Evolutionary conservation across 2,113 vertebrate species (phyloP).

Genomic region (Rhodinocichla rosea): DNA sequence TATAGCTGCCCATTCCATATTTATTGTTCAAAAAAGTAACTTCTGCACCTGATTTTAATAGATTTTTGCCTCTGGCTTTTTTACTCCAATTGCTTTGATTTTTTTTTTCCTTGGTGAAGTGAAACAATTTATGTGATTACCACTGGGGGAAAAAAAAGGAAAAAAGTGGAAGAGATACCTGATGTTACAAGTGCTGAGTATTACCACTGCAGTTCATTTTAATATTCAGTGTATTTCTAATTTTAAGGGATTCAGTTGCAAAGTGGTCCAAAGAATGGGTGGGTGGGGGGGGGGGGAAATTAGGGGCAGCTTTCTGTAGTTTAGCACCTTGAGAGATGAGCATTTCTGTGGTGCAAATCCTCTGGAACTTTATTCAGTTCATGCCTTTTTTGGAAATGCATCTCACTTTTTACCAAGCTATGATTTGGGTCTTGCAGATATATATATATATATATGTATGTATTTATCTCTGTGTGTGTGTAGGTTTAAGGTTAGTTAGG

Average conservation of each 20-base stretch:
- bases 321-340: background rate
- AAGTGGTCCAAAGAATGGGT: background rate
- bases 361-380: background rate
- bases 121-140: background rate
- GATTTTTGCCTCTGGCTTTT: background rate
- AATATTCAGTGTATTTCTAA: background rate
- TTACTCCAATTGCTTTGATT: background rate
- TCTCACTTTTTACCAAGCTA: background rate
- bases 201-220: background rate
- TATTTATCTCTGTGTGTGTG: rapidly evolving
- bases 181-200: background rate
- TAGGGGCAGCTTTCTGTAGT: background rate
- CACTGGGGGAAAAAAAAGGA: rapidly evolving
- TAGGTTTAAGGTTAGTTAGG: background rate
- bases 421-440: background rate
- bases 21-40: background rate
- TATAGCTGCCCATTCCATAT: background rate
- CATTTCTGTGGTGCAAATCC: background rate
- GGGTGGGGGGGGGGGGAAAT: background rate
- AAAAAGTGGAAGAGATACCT: background rate
- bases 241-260: background rate
- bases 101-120: background rate
- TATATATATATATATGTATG: background rate
- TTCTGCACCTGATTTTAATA: background rate
- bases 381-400: background rate